Percentiles rank a stretch among this genome's conserved stretches.
Conservation (phyloP, 2,113 vertebrate genomes). For the Eretmodus cyanostictus region DNA sequence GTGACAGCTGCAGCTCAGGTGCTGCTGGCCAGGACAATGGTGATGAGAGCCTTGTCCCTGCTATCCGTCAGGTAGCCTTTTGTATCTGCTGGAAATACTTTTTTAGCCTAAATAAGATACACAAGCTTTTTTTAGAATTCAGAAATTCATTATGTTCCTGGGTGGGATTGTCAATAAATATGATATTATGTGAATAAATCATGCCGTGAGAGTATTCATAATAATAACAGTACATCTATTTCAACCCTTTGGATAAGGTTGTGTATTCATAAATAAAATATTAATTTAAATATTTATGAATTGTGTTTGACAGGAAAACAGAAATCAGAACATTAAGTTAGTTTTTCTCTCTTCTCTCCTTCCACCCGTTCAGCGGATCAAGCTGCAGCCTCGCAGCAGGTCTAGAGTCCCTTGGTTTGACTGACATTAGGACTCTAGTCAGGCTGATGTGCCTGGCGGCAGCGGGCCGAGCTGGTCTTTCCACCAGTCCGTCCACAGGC, state of each 20-base stretch:
- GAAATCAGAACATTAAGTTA: neutral
- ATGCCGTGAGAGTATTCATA: neutral
- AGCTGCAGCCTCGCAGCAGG: conserved; percentile 97
- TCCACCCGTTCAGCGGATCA: conserved; percentile 78
- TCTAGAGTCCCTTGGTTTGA: conserved; percentile 92
- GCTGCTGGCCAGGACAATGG: conserved; percentile 94
- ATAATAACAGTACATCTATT: neutral
- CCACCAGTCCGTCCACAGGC: conserved; percentile 72
- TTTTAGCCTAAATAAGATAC: neutral
- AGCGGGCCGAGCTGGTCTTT: conserved; percentile 90
- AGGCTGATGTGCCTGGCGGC: conserved; percentile 95
- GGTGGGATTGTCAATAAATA: neutral
- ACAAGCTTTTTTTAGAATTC: neutral
- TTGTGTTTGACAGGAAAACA: neutral
- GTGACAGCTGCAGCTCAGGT: conserved; percentile 95
- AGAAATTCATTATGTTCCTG: neutral
- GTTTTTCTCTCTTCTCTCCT: neutral
- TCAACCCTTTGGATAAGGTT: neutral
- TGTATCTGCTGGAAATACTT: neutral
- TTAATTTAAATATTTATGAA: neutral
- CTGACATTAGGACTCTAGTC: conserved; percentile 93
- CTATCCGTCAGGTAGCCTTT: conserved; percentile 72
- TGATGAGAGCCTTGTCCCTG: conserved; percentile 93
- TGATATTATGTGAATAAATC: neutral
- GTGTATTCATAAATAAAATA: neutral